Percentiles rank a stretch among this genome's conserved stretches.
Evolutionary conservation across 1,140 invertebrate genomes (phyloP).

Genomic region (Zophobas morio): DNA sequence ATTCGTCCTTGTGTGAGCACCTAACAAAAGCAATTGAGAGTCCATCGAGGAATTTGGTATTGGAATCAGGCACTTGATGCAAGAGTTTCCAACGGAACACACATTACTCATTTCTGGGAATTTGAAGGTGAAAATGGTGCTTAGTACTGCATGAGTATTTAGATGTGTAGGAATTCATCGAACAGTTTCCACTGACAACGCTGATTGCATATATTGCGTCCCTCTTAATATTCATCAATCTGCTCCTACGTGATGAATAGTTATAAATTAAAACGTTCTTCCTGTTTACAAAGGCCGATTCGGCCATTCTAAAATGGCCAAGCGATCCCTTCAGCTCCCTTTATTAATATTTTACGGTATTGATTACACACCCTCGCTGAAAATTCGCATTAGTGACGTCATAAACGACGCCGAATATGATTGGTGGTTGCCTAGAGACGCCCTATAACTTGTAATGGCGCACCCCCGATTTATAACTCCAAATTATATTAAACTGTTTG

Average conservation of each 20-base stretch:
- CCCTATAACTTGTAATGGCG: slow-evolving; percentile 61
- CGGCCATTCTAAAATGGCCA: slow-evolving; percentile 38
- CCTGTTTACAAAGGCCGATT: not conserved
- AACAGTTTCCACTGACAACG: slow-evolving; percentile 2
- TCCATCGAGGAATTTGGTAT: not conserved
- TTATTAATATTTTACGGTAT: slow-evolving; percentile 54
- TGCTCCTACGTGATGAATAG: slow-evolving; percentile 22
- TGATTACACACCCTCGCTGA: slow-evolving; percentile 57
- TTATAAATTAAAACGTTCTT: slow-evolving; percentile 8
- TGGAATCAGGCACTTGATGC: too few species aligned
- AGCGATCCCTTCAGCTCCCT: slow-evolving; percentile 27
- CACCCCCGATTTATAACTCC: slow-evolving; percentile 51
- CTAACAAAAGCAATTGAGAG: not conserved
- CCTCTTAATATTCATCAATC: slow-evolving; percentile 38
- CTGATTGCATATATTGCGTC: slow-evolving; percentile 13
- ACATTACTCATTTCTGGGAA: slow-evolving; percentile 34
- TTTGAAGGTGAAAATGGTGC: slow-evolving; percentile 33
- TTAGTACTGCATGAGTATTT: slow-evolving; percentile 2
- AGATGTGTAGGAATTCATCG: slow-evolving; percentile 25
- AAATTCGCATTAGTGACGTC: slow-evolving; percentile 59
- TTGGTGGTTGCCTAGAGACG: slow-evolving; percentile 63
- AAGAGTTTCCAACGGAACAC: slow-evolving; percentile 1
- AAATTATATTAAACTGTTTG: slow-evolving; percentile 47
- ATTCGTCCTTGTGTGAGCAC: not conserved
- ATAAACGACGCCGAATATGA: slow-evolving; percentile 59